A percentile compares a stretch with the other conserved stretches of the same genome.
These are phyloP conservation scores for Coecobrya sp. DNA, from an alignment of 2,888 invertebrate genomes.

Conservation along the genomic window DNA sequence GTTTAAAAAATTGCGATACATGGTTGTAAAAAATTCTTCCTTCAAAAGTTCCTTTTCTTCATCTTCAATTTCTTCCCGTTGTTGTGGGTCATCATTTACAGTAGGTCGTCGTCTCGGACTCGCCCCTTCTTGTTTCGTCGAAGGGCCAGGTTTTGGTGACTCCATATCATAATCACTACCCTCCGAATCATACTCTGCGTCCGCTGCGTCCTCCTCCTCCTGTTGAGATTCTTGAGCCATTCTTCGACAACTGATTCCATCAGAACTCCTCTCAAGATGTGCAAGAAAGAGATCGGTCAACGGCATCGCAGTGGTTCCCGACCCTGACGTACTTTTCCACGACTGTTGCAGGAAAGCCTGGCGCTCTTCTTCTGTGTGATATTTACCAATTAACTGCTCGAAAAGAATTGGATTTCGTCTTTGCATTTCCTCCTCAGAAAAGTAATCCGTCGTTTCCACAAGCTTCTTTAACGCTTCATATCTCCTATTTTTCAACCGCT, in stretches of 20 bases:
- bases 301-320: constrained; percentile 81
- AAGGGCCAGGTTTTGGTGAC: constrained; percentile 87
- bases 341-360: constrained; percentile 87
- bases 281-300: constrained; percentile 91
- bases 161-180: constrained; percentile 87
- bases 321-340: constrained; percentile 74
- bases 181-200: constrained; percentile 87
- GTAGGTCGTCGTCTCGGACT: constrained; percentile 87
- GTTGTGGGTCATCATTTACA: constrained; percentile 86
- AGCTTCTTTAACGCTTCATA: constrained; percentile 94
- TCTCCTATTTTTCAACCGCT: constrained; percentile 91
- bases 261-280: constrained; percentile 92
- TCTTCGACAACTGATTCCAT: constrained; percentile 87
- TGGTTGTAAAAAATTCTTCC: constrained; percentile 94
- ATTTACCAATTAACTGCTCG: constrained; percentile 96
- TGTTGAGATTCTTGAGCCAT: constrained; percentile 89
- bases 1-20: constrained; percentile 95
- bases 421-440: constrained; percentile 98
- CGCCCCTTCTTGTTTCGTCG: constrained; percentile 88
- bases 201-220: constrained; percentile 89
- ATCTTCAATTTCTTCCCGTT: constrained; percentile 87
- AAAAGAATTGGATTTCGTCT: constrained; percentile 96
- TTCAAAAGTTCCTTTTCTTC: constrained; percentile 90
- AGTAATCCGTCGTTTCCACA: constrained; percentile 92
- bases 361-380: constrained; percentile 93